Evolutionary conservation across 1,140 invertebrate species (phyloP), one percentile per base, ranked within the genome.

Genomic region (Apis dorsata): DNA sequence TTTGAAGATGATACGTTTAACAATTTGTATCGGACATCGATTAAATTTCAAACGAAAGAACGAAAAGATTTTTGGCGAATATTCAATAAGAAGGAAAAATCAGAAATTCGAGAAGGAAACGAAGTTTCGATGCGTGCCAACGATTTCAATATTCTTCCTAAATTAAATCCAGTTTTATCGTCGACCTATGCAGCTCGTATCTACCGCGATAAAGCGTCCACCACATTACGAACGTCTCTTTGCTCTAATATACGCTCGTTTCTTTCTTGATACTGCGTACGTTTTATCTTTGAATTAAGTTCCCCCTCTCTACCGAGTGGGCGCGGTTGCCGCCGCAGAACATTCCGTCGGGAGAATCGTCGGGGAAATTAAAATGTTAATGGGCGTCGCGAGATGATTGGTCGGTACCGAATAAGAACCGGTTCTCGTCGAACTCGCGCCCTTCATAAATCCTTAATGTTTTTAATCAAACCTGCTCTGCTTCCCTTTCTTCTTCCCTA

Each of bases 111-210:
- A 7, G 9, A 68, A 17, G 59, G 73, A 82, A 72, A 75, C 75
- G 65, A 72, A 62, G 19, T 24, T 10, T 15, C 59, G 53, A 69
- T n/a, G 55, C 76, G 71, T 60, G 71, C 60, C 57, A 66, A 21
- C 21, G 21, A 68, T 69, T 59, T 63, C 24, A 49, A 57, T 44
- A 44, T 44, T 44, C 62, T 63, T 3, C 59, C 60, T 79, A 81
- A 85, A 87, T 88, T 83, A 87, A 88, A 88, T 88, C 62, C 49
- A n/a, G 62, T 73, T 83, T 85, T 80, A 80, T 83, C 77, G 76
- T 80, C 79, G 68, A 12, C 60, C 57, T 80, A 2, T 34, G 28
- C 2, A 34, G 28, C 28, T 71, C 53, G 71, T 70, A 44, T 21
- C 69, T 78, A 28, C 53, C 62, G 62, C 19, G 83, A 70, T 85